These are phyloP conservation scores for Heliconius nattereri DNA, from an alignment of 1,140 invertebrate species.

Conservation along the genomic window DNA sequence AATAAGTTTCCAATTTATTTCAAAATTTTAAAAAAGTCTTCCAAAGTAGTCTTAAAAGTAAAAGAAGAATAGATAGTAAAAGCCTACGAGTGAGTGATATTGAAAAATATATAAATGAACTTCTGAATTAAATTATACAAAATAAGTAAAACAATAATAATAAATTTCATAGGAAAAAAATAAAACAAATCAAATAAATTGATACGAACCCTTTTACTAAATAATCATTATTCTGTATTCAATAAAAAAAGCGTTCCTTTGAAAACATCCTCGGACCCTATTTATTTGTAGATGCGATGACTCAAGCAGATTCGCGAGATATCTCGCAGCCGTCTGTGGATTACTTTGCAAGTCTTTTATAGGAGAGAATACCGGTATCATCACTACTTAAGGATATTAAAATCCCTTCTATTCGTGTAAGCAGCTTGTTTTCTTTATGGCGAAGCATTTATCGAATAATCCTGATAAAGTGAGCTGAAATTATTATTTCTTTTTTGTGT, in stretches of 20 bases:
- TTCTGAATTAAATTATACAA: no score
- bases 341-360: slow-evolving; percentile 80
- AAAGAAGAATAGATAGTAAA: neutral
- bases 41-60: neutral
- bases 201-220: slow-evolving; percentile 26
- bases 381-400: slow-evolving; percentile 81
- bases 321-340: slow-evolving; percentile 72
- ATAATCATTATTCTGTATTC: slow-evolving; percentile 41
- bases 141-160: no score
- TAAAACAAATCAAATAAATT: slow-evolving; percentile 39
- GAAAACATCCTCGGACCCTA: slow-evolving; percentile 64
- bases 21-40: neutral
- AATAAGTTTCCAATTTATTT: no score
- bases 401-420: slow-evolving; percentile 78
- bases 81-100: no score
- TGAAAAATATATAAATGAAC: no score
- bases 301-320: slow-evolving; percentile 75
- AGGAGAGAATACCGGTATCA: slow-evolving; percentile 74
- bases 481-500: neutral
- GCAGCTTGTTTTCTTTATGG: slow-evolving; percentile 77
- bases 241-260: slow-evolving; percentile 59
- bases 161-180: neutral
- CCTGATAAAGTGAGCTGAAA: slow-evolving; percentile 49
- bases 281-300: slow-evolving; percentile 78
- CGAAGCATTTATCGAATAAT: slow-evolving; percentile 68